Evolutionary conservation across 2,797 vertebrate species (phyloP).

Genomic region (Peromyscus attwateri): DNA sequence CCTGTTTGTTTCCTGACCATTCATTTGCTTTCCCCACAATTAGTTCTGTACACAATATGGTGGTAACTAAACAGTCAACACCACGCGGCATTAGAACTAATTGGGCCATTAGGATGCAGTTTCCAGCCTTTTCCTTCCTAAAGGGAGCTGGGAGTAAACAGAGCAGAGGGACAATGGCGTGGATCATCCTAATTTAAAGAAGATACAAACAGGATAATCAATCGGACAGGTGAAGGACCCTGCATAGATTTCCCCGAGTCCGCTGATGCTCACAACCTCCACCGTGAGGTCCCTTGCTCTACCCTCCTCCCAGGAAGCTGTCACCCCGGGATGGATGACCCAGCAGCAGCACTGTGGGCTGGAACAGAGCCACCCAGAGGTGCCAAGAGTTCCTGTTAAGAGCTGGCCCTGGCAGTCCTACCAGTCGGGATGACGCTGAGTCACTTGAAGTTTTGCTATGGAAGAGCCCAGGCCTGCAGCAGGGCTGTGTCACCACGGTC

Average conservation of each 20-base stretch:
- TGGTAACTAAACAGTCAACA: conserved; percentile 93
- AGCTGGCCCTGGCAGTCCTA: neutral
- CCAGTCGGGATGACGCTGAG: neutral
- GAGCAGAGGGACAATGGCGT: conserved; percentile 89
- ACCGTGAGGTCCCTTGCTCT: neutral
- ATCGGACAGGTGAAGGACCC: conserved; percentile 82
- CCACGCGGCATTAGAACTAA: conserved; percentile 97
- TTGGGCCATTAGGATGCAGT: conserved; percentile 99
- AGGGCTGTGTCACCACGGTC: neutral
- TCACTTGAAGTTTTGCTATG: neutral
- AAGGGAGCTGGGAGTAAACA: conserved; percentile 94
- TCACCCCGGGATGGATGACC: fast-evolving
- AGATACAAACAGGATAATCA: conserved; percentile 84
- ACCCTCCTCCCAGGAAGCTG: neutral
- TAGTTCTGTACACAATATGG: conserved; percentile 95
- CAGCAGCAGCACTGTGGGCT: fast-evolving
- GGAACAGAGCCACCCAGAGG: neutral
- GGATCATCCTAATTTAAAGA: conserved; percentile 86
- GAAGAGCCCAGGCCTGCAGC: neutral
- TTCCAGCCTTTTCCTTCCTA: conserved; percentile 97
- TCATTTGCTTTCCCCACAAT: conserved; percentile 99
- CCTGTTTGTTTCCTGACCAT: conserved; percentile 99
- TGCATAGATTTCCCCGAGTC: conserved; percentile 20
- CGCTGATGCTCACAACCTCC: conserved; percentile 49
- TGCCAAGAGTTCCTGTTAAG: neutral